Conservation (phyloP, 2,797 vertebrate species). For the Peromyscus attwateri region DNA sequence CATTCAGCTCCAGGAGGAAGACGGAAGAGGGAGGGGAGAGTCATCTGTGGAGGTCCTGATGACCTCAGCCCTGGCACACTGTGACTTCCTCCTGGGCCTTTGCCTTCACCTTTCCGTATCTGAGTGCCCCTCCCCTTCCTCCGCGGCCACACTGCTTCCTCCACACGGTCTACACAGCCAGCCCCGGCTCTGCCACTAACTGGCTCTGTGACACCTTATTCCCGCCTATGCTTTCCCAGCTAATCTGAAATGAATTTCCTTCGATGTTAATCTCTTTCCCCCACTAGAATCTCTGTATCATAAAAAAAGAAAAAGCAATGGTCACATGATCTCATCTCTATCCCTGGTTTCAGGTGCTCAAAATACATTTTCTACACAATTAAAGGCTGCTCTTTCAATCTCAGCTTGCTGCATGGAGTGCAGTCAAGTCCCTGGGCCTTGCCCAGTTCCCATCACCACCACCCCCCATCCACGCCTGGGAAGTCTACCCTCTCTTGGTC, state of each 20-base stretch:
- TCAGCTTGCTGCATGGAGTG: not conserved
- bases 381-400: not conserved
- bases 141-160: not conserved
- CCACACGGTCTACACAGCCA: not conserved
- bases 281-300: not conserved
- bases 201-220: not conserved
- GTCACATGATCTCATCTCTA: not conserved
- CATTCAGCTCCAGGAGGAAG: conserved; percentile 46
- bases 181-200: not conserved
- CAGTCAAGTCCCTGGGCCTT: conserved; percentile 22
- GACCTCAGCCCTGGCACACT: not conserved
- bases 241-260: conserved; percentile 11
- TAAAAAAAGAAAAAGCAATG: not conserved
- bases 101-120: not conserved
- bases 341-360: not conserved
- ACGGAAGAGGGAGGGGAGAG: conserved; percentile 49
- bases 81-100: conserved; percentile 7
- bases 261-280: not conserved
- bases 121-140: not conserved
- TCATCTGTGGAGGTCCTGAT: not conserved
- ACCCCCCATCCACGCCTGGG: not conserved
- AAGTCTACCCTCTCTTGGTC: conserved; percentile 13
- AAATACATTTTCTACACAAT: not conserved
- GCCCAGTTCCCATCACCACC: not conserved
- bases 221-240: not conserved